Evolutionary conservation across 2,888 invertebrate genomes (phyloP), one percentile per base, ranked within the genome.

Genomic region (Pachliopta kotzebuea): DNA sequence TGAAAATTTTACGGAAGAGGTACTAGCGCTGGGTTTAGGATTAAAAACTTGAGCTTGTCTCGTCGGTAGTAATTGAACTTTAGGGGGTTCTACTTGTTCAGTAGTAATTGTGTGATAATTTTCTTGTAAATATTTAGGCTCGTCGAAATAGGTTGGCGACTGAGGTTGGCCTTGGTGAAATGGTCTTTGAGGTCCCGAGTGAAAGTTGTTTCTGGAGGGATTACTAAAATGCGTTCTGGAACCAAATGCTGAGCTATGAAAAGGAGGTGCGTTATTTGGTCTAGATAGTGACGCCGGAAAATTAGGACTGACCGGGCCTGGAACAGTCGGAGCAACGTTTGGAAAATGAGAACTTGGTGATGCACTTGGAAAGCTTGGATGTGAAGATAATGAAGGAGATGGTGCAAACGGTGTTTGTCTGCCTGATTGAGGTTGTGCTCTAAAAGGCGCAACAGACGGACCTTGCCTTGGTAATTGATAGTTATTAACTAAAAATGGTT

Each of bases 161-260:
- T 86, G 88, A 49, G 84, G 76, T 63, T 81, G 81, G 62, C 83
- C 82, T 70, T 81, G 83, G 68, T 87, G 85, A 76, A 93, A 92
- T 14, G 93, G 93, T 72, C 93, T 86, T 76, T 93, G 93, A 18
- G 92, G 86, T 69, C 92, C 93, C 24, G 93, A 84, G 73, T 91
- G 89, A 72, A 92, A 92, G 65, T 81, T 81, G 20, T 79, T 65
- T 73, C 88, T 82, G 23, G 91, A 83, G 45, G 91, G 93, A 20
- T 85, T 84, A 72, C 83, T 87, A 29, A 92, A 87, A 45, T 86
- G 84, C 31, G 85, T 84, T 37, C 90, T 78, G 26, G 81, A 65
- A 9, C 74, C 77, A 71, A 90, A 89, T 31, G 79, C 68, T 49
- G 84, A 83, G 52, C 81, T 69, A 56, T 85, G 84, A 70, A 87